Conservation (phyloP, 2,113 vertebrate genomes). For the Clarias macrocephalus region DNA sequence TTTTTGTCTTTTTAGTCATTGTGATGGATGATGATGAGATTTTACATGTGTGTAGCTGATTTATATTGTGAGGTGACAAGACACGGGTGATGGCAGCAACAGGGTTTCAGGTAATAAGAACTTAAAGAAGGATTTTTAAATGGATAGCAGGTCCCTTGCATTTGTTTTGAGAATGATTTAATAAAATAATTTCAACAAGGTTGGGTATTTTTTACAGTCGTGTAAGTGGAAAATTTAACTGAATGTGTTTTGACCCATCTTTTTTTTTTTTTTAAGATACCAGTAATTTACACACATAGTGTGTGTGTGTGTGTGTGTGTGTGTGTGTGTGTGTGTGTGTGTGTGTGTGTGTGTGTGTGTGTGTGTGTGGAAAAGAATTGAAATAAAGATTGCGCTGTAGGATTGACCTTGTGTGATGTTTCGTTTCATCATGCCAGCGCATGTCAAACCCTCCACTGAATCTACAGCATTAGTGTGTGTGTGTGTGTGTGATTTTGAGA, state of each 20-base stretch:
- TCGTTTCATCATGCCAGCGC: conserved; percentile 71
- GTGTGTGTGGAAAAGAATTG: not conserved
- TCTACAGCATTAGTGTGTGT: conserved; percentile 49
- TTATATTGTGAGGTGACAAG: not conserved
- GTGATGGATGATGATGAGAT: not conserved
- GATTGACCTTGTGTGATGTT: conserved; percentile 60
- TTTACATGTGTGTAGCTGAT: not conserved
- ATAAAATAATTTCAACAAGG: not conserved
- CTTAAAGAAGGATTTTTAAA: not conserved
- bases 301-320: not conserved
- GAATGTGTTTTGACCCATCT: not conserved
- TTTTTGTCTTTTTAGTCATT: not conserved
- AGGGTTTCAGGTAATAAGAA: not conserved
- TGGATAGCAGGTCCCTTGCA: not conserved
- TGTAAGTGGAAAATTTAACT: not conserved
- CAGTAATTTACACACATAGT: not conserved
- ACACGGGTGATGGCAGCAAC: not conserved
- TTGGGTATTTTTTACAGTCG: not conserved
- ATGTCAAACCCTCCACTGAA: conserved; percentile 65
- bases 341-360: not conserved
- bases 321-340: too few species aligned
- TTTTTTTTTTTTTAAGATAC: not conserved
- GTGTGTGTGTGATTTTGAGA: conserved; percentile 42
- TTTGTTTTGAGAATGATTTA: not conserved
- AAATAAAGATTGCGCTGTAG: conserved; percentile 24